Evolutionary conservation across 2,888 invertebrate species (phyloP).

Genomic region (Muscina levida): DNA sequence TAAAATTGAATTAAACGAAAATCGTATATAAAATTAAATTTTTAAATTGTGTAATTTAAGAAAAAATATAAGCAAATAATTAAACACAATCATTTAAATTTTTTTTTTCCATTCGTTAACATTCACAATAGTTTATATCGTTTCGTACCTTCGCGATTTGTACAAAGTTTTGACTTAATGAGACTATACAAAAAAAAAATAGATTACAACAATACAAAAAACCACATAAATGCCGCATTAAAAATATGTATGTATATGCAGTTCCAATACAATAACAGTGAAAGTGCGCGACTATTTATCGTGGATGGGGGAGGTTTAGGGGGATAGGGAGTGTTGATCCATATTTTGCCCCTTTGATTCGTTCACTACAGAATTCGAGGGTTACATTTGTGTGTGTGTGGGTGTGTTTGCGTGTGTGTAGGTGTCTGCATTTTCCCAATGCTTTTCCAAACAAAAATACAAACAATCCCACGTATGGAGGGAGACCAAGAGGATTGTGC

Average conservation of each 20-base stretch:
- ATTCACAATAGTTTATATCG: slow-evolving; percentile 27
- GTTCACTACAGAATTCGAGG: slow-evolving; percentile 14
- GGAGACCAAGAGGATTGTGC: slow-evolving; percentile 9
- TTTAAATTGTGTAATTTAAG: background rate
- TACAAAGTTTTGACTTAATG: slow-evolving; percentile 57
- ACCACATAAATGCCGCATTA: slow-evolving; percentile 62
- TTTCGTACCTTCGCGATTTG: slow-evolving; percentile 41
- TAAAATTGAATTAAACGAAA: slow-evolving; percentile 11
- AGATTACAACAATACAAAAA: slow-evolving; percentile 44
- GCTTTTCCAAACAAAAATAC: slow-evolving; percentile 22
- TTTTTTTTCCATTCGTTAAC: slow-evolving; percentile 20
- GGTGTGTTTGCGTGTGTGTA: background rate
- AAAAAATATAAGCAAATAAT: too few species aligned
- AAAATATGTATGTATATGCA: slow-evolving; percentile 56
- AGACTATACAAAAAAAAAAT: slow-evolving; percentile 44
- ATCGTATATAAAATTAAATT: background rate
- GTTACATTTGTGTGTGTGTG: slow-evolving; percentile 24
- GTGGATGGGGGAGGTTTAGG: background rate
- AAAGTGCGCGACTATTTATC: slow-evolving; percentile 20
- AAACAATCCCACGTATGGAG: background rate
- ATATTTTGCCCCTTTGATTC: slow-evolving; percentile 15
- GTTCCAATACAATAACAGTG: slow-evolving; percentile 44
- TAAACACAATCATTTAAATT: too few species aligned
- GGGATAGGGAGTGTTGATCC: slow-evolving; percentile 9
- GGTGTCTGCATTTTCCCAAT: slow-evolving; percentile 17